Evolutionary conservation across 2,888 invertebrate genomes (phyloP).

Genomic region (Perizoma flavofasciatum): DNA sequence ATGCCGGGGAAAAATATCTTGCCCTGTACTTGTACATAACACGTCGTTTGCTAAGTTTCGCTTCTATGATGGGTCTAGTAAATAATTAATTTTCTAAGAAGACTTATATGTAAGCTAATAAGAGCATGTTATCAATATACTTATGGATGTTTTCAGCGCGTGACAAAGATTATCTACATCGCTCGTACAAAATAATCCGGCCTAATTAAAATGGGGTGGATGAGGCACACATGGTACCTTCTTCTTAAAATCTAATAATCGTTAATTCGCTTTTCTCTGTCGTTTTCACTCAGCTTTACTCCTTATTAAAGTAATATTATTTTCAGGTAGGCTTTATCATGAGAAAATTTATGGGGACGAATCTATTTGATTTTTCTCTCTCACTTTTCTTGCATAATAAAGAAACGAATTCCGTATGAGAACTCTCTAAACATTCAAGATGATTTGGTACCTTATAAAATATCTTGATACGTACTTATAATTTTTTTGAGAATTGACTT

Average conservation of each 20-base stretch:
- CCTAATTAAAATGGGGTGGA: slow-evolving; percentile 30
- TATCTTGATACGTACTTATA: neutral
- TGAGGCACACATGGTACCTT: slow-evolving; percentile 17
- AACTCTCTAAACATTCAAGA: neutral
- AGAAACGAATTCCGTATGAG: slow-evolving; percentile 16
- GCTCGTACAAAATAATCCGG: slow-evolving; percentile 28
- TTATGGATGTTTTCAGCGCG: slow-evolving; percentile 3
- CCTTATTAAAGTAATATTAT: slow-evolving; percentile 27
- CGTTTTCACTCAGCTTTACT: slow-evolving; percentile 12
- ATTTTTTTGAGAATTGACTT: neutral
- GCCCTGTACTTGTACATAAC: too few species aligned
- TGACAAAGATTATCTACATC: slow-evolving; percentile 22
- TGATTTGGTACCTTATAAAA: neutral
- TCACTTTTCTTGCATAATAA: slow-evolving; percentile 26
- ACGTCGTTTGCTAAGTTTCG: too few species aligned
- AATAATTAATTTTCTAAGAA: too few species aligned
- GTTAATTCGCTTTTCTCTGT: slow-evolving; percentile 25
- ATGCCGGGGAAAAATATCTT: too few species aligned
- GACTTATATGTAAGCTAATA: neutral
- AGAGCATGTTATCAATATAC: neutral
- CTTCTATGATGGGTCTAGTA: too few species aligned
- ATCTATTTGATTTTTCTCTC: slow-evolving; percentile 32
- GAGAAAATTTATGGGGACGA: slow-evolving; percentile 20
- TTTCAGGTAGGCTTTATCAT: slow-evolving; percentile 25
- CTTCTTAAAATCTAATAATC: slow-evolving; percentile 26